These are phyloP conservation scores for Aethina tumida DNA, from an alignment of 1,140 invertebrate genomes.

Conservation along the genomic window DNA sequence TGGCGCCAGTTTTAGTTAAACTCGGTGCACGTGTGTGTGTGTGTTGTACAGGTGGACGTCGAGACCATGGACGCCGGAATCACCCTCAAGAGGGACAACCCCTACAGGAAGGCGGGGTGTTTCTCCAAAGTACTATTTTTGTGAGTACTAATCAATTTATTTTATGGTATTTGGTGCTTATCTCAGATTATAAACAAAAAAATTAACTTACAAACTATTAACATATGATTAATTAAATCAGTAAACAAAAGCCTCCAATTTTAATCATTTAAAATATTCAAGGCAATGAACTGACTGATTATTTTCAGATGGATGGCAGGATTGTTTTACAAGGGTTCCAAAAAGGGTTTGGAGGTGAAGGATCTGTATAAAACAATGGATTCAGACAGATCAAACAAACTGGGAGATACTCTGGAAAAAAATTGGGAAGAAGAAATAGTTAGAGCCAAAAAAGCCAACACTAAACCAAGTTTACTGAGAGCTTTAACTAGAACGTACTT, in stretches of 20 bases:
- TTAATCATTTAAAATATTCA: not conserved
- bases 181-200: too few relatives aligned
- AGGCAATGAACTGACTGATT: slow-evolving; percentile 1
- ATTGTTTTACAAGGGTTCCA: slow-evolving; percentile 23
- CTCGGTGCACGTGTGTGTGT: too few relatives aligned
- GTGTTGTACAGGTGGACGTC: too few relatives aligned
- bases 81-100: not conserved
- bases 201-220: too few relatives aligned
- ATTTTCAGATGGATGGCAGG: slow-evolving; percentile 29
- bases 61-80: not conserved
- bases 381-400: slow-evolving; percentile 26
- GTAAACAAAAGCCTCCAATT: not conserved
- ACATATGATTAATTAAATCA: too few relatives aligned
- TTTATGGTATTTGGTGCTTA: not conserved
- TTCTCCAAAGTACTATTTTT: slow-evolving; percentile 3
- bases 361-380: slow-evolving; percentile 28
- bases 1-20: too few relatives aligned
- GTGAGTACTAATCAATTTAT: slow-evolving; percentile 7
- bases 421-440: slow-evolving; percentile 39
- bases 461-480: slow-evolving; percentile 31
- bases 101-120: not conserved
- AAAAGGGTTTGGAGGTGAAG: slow-evolving; percentile 21
- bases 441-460: slow-evolving; percentile 14
- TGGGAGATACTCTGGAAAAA: slow-evolving; percentile 40
- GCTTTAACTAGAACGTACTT: slow-evolving; percentile 38